These are phyloP conservation scores for Elymnias hypermnestra DNA, from an alignment of 1,140 invertebrate genomes.

Conservation along the genomic window DNA sequence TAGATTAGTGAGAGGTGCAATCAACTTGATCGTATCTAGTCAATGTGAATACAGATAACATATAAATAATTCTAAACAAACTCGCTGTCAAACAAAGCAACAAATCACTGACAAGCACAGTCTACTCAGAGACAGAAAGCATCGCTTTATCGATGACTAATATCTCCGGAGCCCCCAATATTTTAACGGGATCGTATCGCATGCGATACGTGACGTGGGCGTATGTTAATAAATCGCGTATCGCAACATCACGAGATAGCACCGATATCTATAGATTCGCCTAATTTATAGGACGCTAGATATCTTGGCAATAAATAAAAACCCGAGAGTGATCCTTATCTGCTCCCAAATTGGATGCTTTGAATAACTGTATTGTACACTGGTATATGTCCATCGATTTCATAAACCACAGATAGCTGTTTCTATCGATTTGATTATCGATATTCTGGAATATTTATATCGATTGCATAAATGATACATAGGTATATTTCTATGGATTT, in stretches of 20 bases:
- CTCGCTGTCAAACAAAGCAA: no score
- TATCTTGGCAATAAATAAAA: constrained; percentile 23
- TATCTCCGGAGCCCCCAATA: constrained; percentile 3
- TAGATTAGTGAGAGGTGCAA: no score
- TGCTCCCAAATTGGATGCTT: constrained; percentile 16
- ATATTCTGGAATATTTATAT: no score
- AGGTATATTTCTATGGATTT: no score
- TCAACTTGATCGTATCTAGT: no score
- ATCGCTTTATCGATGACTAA: constrained; percentile 10
- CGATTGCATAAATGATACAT: no score
- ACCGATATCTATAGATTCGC: constrained; percentile 20
- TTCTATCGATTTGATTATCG: no score
- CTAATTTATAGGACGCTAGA: constrained; percentile 18
- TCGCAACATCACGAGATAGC: constrained; percentile 12
- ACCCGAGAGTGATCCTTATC: constrained; percentile 13
- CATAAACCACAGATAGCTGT: no score
- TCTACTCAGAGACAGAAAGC: not conserved
- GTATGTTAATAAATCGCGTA: constrained; percentile 21
- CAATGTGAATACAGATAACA: no score
- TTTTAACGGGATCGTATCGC: not conserved
- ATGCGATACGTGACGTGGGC: not conserved
- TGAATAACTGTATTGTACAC: no score
- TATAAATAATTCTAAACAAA: not conserved
- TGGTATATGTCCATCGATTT: no score
- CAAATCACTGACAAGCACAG: not conserved